Evolutionary conservation across 2,888 invertebrate species (phyloP), one percentile per base, ranked within the genome.

Genomic region (Ecliptopera silaceata): DNA sequence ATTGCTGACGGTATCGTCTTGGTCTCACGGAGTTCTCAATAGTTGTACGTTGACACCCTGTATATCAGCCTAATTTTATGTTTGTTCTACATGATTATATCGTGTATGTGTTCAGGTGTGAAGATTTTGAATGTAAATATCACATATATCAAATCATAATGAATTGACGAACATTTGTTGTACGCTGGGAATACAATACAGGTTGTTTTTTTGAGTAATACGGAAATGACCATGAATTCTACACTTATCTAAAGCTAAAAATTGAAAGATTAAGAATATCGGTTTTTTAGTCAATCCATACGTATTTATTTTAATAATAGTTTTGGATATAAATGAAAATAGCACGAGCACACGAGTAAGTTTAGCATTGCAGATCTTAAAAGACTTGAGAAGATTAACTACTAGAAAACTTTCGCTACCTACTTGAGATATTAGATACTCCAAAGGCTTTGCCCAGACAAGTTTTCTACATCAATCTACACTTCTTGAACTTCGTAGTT

Each of bases 51-150:
- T 8, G 3, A 36, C 36, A 36, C 15, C 36, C 10, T 15, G 8
- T 78, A 82, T 78, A 85, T 83, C 80, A 74, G 78, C 79, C 87
- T 87, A 88, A 88, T 86, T 88, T 87, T 85, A 84, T 80, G 84
- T 86, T 77, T 70, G 75, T 69, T 79, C 81, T 74, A 82, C 84
- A 82, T 82, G 82, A 84, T 79, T 81, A 77, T 72, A 75, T 75
- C 75, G 15, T 34, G 15, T 36, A 10, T 36, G 15, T 36, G 79
- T 80, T 82, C 83, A 84, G 82, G 83, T 81, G 80, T 63, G 71
- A 78, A 76, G 70, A 71, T 70, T 44, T 48, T 10, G 39, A 29
- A 53, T 41, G 43, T 29, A 47, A 34, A 39, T 44, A 49, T 45
- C 68, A 69, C 57, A 48, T 51, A 39, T 39, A 29, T 48, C 31